Evolutionary conservation across 64 coral and sea anemone species (phyloP), one percentile per base, ranked within the genome.

Genomic region (Catalaphyllia jardinei): DNA sequence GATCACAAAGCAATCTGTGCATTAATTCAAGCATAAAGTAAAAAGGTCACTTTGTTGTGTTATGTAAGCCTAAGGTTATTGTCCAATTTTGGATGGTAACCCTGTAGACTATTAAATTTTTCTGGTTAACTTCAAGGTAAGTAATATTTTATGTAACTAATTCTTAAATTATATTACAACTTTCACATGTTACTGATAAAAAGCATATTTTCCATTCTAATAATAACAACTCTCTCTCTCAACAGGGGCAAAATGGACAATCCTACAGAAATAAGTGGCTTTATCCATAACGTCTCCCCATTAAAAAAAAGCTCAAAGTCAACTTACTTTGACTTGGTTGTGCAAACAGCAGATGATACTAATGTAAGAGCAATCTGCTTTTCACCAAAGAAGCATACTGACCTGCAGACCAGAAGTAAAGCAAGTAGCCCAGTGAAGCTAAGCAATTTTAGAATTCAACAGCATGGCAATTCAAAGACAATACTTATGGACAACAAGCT

Each of bases 1-100:
- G 54, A 88, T 88, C 87, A 77, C 22, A 88, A 88, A 63, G 73
- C 87, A 63, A 63, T 88, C 73, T 88, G 87, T 88, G 73, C 87
- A 88, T 63, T 49, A 77, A 88, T 88, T 77, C 35, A 88, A 63
- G 62, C 72, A 77, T 88, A 76, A 25, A 74, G 24, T 88, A 88
- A 63, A 62, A 20, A 78, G 86, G 73, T 76, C 50, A 77, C 73
- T 62, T 76, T 87, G 55, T 76, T 88, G 59, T 38, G 22, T 61
- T 88, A 87, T 74, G 49, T 87, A 46, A 87, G 73, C 33, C 73
- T 87, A 75, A 59, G 73, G 71, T 76, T 88, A 76, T 88, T 73
- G 67, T 86, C 82, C 61, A 71, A 86, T 64, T 86, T 67, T 86
- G 61, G 62, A 42, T 86, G 67, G 82, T 64, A 86, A 78, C 74